A percentile compares a stretch with the other conserved stretches of the same genome.
Evolutionary conservation across 1,140 invertebrate genomes (phyloP).

Genomic region (Portunus trituberculatus): DNA sequence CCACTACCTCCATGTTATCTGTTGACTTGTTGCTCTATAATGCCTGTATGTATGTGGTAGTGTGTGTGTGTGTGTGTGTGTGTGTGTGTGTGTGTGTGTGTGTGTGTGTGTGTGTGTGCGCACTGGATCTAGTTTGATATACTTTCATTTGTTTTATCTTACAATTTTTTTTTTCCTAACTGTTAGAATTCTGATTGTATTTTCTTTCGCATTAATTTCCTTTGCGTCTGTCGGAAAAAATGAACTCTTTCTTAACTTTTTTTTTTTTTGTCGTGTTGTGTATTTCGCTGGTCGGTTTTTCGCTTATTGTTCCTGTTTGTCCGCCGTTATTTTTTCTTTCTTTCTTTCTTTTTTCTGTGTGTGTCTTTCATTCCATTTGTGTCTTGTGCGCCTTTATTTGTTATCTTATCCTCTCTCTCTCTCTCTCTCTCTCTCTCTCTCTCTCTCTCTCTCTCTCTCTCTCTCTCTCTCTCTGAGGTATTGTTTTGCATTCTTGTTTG

Average conservation of each 20-base stretch:
- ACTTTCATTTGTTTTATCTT: not conserved
- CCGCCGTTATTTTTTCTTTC: no score
- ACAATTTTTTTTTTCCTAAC: not conserved
- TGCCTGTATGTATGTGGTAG: no score
- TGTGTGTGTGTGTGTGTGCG: not conserved
- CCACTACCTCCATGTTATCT: no score
- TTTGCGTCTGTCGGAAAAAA: no score
- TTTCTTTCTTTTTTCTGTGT: no score
- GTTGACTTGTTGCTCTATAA: no score
- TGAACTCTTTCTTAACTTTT: no score
- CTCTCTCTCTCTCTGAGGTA: not conserved
- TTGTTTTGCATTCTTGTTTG: not conserved
- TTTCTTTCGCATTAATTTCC: no score
- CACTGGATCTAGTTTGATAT: not conserved
- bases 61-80: not conserved
- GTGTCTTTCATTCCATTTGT: not conserved
- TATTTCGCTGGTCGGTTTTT: no score
- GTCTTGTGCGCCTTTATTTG: not conserved
- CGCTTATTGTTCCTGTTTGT: no score
- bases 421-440: constrained; percentile 43
- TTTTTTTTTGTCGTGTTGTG: no score
- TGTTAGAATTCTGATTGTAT: no score
- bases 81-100: not conserved
- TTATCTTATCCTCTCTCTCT: constrained; percentile 30
- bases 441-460: constrained; percentile 35